Evolutionary conservation across 2,888 invertebrate genomes (phyloP).

Genomic region (Idaea aversata): DNA sequence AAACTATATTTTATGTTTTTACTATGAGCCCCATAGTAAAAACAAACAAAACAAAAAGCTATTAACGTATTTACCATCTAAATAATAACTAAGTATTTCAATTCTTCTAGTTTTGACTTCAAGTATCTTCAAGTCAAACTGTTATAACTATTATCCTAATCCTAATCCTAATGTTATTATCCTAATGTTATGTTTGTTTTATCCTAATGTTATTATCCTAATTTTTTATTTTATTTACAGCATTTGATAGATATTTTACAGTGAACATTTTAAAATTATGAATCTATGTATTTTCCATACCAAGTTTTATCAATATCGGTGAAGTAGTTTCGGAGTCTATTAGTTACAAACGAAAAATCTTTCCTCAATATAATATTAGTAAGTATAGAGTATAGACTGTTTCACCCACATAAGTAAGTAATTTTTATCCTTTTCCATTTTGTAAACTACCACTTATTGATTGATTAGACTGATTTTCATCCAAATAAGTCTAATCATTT

Average conservation of each 20-base stretch:
- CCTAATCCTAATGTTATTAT: too few species aligned
- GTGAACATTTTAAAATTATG: not conserved
- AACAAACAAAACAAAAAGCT: not conserved
- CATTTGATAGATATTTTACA: not conserved
- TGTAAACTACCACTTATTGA: too few species aligned
- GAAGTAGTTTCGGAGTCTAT: too few species aligned
- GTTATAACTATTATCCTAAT: not conserved
- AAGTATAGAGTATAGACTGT: too few species aligned
- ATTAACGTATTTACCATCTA: not conserved
- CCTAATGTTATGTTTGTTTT: too few species aligned
- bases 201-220: too few species aligned
- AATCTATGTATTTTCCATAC: not conserved
- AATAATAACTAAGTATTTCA: not conserved
- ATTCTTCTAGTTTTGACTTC: not conserved
- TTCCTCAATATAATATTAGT: too few species aligned
- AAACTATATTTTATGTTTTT: not conserved
- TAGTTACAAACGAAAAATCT: too few species aligned
- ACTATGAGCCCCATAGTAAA: not conserved
- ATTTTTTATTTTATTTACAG: not conserved
- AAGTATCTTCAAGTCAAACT: not conserved
- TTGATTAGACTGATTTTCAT: too few species aligned
- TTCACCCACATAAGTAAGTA: too few species aligned
- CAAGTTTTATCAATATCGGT: too few species aligned
- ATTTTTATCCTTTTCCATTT: too few species aligned
- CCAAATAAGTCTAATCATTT: not conserved